Conservation (phyloP, 2,113 vertebrate genomes). For the Xiphias gladius region DNA sequence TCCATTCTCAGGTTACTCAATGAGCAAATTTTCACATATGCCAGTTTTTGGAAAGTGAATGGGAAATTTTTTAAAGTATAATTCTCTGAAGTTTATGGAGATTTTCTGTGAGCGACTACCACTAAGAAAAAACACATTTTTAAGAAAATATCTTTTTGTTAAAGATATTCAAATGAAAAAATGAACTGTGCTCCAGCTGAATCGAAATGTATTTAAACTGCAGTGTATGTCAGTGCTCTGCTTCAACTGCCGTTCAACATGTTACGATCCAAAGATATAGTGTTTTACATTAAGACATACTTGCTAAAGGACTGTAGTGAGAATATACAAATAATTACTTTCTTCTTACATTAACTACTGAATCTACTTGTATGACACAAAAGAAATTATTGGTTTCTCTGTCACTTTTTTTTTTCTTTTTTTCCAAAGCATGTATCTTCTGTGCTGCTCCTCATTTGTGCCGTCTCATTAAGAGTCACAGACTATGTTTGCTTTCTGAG, state of each 20-base stretch:
- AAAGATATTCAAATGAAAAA: no score
- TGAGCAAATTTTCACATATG: no score
- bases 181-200: no score
- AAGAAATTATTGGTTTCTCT: not conserved
- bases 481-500: constrained; percentile 25
- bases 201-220: no score
- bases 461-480: constrained; percentile 43
- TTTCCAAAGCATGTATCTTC: not conserved
- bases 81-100: not conserved
- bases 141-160: not conserved
- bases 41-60: no score
- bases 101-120: not conserved
- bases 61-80: no score
- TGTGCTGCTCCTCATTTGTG: constrained; percentile 32
- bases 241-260: not conserved
- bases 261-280: not conserved
- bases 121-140: not conserved
- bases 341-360: constrained; percentile 11
- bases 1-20: not conserved
- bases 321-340: not conserved
- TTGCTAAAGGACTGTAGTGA: not conserved
- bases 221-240: no score
- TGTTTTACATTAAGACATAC: not conserved
- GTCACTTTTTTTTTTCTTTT: not conserved
- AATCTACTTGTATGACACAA: constrained; percentile 11